Conservation (phyloP, 2,113 vertebrate species). For the Cynocephalus volans region DNA sequence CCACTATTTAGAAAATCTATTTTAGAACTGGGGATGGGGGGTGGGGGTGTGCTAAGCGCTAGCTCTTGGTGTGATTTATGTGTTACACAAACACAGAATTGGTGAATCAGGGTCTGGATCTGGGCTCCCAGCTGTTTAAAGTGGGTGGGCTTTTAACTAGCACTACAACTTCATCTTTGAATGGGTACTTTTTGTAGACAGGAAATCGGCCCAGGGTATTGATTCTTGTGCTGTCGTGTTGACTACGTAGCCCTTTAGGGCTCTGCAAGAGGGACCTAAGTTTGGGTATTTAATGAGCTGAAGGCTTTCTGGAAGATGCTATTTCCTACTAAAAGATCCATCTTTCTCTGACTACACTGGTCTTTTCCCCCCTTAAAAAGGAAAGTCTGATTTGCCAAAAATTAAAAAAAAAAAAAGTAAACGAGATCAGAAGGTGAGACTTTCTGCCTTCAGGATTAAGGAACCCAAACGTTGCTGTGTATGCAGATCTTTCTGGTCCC, state of each 20-base stretch:
- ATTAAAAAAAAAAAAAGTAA: not conserved
- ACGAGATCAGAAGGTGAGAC: not conserved
- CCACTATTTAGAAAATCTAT: not conserved
- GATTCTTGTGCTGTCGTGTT: not conserved
- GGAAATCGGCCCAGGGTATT: not conserved
- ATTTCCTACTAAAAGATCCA: slow-evolving; percentile 20
- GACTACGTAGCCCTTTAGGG: not conserved
- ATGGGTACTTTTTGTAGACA: not conserved
- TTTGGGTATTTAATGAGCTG: not conserved
- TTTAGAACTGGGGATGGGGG: not conserved
- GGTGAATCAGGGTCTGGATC: not conserved
- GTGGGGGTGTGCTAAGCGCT: not conserved
- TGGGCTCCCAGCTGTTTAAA: not conserved
- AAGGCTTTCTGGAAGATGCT: not conserved
- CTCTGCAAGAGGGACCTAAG: not conserved
- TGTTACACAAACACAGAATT: not conserved
- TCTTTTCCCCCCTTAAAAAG: not conserved
- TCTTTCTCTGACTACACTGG: not conserved
- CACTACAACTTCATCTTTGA: not conserved
- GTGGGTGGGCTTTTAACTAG: not conserved
- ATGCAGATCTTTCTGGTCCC: not conserved
- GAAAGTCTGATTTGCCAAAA: not conserved
- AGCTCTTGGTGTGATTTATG: not conserved
- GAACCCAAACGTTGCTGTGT: not conserved
- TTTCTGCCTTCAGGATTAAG: slow-evolving; percentile 42